Evolutionary conservation across 2,797 vertebrate genomes (phyloP).

Genomic region (Aldrovandia affinis): DNA sequence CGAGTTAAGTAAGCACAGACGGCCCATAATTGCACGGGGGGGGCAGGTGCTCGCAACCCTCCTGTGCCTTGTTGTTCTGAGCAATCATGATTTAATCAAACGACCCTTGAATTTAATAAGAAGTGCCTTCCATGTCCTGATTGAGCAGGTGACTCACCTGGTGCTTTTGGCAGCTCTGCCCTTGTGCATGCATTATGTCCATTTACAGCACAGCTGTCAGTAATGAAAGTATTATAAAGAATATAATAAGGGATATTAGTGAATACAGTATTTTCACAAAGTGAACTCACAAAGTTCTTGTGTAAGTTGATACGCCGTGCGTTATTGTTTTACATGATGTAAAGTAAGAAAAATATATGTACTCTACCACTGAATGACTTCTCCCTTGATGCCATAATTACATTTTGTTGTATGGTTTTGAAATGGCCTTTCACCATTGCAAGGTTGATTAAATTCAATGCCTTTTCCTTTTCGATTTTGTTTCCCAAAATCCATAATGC

Average conservation of each 20-base stretch:
- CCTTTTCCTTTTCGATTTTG: background rate
- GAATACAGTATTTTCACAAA: no score
- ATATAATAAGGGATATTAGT: no score
- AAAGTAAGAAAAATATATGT: background rate
- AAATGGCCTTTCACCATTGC: background rate
- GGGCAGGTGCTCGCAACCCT: background rate
- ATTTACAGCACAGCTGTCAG: background rate
- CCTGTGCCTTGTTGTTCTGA: background rate
- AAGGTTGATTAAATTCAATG: conserved; percentile 9
- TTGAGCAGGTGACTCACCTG: no score
- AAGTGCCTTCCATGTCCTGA: background rate
- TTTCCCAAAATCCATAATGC: background rate
- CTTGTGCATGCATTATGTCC: background rate
- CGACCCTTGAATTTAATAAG: background rate
- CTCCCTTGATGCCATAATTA: background rate
- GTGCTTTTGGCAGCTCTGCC: background rate
- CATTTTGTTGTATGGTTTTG: background rate
- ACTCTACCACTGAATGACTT: background rate
- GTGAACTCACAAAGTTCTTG: no score
- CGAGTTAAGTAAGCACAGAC: background rate
- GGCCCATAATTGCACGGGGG: background rate
- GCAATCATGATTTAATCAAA: background rate
- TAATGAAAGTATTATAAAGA: no score
- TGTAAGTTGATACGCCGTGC: no score
- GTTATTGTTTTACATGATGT: background rate